Base-by-base conservation (phyloP, 2,888 invertebrate species). In the Drosophila greeni region DNA sequence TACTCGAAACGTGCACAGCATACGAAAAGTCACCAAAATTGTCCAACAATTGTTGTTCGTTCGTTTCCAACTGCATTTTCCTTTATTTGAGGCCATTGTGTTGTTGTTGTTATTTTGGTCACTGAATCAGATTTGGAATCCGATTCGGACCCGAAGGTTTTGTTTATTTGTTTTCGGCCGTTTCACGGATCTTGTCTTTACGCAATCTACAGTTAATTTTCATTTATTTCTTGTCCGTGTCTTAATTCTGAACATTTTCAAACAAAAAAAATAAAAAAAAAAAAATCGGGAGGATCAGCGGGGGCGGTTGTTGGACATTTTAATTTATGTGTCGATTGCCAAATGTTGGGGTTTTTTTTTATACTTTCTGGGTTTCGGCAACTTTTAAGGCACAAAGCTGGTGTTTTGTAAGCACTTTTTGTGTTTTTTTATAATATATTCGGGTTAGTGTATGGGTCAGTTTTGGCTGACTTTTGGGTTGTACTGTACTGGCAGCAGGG, bases 191-290 rank as follows among this genome's bases (percentile, higher is more conserved):
- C 66, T 60, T 64, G 65, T 60, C 49, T 75, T 76, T 77, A 76
- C 75, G 76, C 75, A 76, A 76, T 76, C 67, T 59, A 66, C 71
- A 75, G 78, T 76, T 73, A 71, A 75, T 70, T 73, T 74, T 69
- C 37, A 60, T 60, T 67, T 64, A 47, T 64, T 64, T 62, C 52
- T 62, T 47, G 52, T 65, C 52, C 57, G 66, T 59, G 54, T 64
- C 67, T 76, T 72, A 65, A 72, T 76, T 76, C 76, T 75, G 68
- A 52, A 71, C 51, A 62, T 60, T 61, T 55, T 59, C 51, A 36
- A 36, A 37, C n/a, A n/a, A n/a, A n/a, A n/a, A n/a, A n/a, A n/a
- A n/a, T n/a, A n/a, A n/a, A n/a, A n/a, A n/a, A n/a, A 18, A 37
- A 37, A 31, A 31, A 31, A 26, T 12, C 24, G 8, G 36, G 23